These are phyloP conservation scores for Phrynocephalus vlangalii DNA, from an alignment of 2,797 vertebrate species.

Conservation along the genomic window DNA sequence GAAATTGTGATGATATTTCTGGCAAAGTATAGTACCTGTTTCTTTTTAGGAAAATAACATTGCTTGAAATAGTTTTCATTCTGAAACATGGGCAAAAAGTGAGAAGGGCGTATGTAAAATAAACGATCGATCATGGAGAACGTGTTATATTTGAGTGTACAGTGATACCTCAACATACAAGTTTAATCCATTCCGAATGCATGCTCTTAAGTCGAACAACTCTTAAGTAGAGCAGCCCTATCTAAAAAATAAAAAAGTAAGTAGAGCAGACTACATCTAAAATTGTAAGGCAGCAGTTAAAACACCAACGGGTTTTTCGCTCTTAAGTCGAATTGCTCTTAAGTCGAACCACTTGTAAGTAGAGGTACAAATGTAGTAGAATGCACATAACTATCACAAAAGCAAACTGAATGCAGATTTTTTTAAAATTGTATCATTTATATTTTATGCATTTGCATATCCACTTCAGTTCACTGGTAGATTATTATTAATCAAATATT, in stretches of 20 bases:
- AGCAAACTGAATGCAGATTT: neutral
- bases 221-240: too few species aligned
- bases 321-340: too few species aligned
- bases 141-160: neutral
- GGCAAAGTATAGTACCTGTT: neutral
- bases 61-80: constrained; percentile 22
- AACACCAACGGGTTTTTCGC: too few species aligned
- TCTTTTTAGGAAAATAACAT: neutral
- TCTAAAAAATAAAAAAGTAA: too few species aligned
- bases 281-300: too few species aligned
- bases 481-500: neutral
- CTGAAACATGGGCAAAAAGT: neutral
- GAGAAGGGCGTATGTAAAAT: neutral
- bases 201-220: too few species aligned
- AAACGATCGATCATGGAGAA: constrained; percentile 29
- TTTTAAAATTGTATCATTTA: neutral
- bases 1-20: constrained; percentile 32
- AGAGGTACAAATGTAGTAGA: neutral
- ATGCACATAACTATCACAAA: accelerated
- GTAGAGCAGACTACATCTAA: too few species aligned
- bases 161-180: too few species aligned
- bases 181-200: too few species aligned
- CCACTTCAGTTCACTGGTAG: neutral
- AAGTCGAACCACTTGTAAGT: too few species aligned
- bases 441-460: neutral